Base-by-base conservation (phyloP, 1,140 invertebrate species). In the Scaptomyza hsui region DNA sequence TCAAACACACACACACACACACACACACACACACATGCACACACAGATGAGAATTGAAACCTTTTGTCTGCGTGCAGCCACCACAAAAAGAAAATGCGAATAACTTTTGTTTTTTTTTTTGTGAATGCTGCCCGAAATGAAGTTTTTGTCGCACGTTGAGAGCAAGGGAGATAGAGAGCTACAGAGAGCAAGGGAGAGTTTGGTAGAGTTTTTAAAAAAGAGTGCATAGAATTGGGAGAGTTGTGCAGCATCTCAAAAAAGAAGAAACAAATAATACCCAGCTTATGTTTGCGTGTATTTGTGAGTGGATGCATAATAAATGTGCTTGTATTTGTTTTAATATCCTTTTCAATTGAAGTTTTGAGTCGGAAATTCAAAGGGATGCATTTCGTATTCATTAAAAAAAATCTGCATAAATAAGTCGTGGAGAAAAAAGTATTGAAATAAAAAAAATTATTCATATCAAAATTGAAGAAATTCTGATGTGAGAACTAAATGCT, bases 201-300 rank as follows among this genome's bases (percentile, higher is more conserved):
- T 26, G 24, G 42, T 45, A 65, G 37, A 49, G 48, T 49, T 49
- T 26, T 45, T 42, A 35, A 59, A 6, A 42, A 24, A 49, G 57
- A 65, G 51, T 49, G 62, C 51, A 48, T 45, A 29, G 6, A 62
- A 57, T 41, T 57, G 59, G 70, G 80, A 77, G 80, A 85, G 82
- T 86, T 86, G 61, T 86, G 81, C 81, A 86, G 81, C 81, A 60
- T 88, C 75, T 42, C 19, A 24, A 16, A 57, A 68, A 64, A 51
- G 39, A 44, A 37, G 32, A 18, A 3, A 57, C 32, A 18, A 19
- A 19, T 13, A 47, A 21, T 18, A 13, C 1, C 35, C 9, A 10
- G 12, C 60, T 37, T 49, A 26, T 55, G 39, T 61, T 45, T 63
- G 51, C 7, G 42, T 44, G 16, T 63, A 35, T 37, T 19, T 42